Base-by-base conservation (phyloP, 1,140 invertebrate genomes). In the Trigoniulus corallinus region DNA sequence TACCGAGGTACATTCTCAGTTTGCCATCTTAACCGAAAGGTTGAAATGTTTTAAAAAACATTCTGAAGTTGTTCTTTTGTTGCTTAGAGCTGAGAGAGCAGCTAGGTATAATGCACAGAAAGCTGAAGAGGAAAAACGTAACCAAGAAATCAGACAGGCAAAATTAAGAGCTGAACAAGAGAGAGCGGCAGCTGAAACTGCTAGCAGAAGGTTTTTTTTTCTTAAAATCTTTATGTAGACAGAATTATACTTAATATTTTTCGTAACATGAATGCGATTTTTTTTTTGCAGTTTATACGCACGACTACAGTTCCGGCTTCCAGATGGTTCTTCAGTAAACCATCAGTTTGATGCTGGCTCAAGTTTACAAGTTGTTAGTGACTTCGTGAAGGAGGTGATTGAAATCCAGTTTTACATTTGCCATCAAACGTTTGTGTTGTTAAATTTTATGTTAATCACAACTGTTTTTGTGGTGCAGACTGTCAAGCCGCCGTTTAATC, bases 261-360 rank as follows among this genome's bases (percentile, higher is more conserved):
- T n/a, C n/a, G n/a, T n/a, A n/a, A n/a, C n/a, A n/a, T n/a, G n/a
- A n/a, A n/a, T n/a, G 15, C 29, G 52, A 49, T 7, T 34, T 7
- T 34, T 34, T 7, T 34, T 15, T 57, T 58, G 10, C 58, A 62
- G 63, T 56, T 60, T 65, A 39, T 62, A 64, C 26, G 63, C 84
- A 0, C 73, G 82, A 48, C 74, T 93, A 41, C 86, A 91, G 67
- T 88, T 93, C 60, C 77, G 82, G 57, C 59, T 89, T 45, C 81
- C 86, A 0, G 80, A 84, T 63, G 87, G 87, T 12, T 74, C 73
- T 1, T 73, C 76, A 12, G 71, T 78, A 51, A 73, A 73, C 7
- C 74, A 78, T 18, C 71, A 75, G 53, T 82, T 84, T 63, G 66
- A 72, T 21, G 68, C 76, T 2, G 65, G 67, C 37, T 69, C 68